phyloP scores from a whole-genome alignment of 1,140 invertebrate species.

The Galleria mellonella region DNA sequence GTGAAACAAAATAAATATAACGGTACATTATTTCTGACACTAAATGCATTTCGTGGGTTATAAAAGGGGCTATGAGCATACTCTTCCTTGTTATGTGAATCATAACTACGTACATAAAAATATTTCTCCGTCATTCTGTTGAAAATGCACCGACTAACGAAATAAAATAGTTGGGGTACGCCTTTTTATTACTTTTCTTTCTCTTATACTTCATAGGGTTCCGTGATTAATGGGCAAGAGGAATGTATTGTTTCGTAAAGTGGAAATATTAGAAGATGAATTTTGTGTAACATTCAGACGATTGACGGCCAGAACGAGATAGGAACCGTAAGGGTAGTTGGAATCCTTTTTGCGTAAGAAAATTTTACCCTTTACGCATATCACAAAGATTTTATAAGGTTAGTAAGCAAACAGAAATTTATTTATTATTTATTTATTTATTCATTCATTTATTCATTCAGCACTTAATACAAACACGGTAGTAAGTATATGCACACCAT shows the following conservation, averaged over 20 bases:
- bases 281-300: background rate
- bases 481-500: no score
- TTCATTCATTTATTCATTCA: no score
- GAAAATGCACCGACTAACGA: constrained; percentile 1
- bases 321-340: no score
- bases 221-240: no score
- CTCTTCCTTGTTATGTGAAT: no score
- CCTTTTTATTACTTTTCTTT: constrained; percentile 1
- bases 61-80: background rate
- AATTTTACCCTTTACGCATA: no score
- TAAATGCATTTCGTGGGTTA: constrained; percentile 1
- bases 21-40: background rate
- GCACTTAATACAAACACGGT: no score
- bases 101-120: background rate
- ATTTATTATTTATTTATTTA: no score
- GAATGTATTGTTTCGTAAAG: background rate
- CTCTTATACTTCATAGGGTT: background rate
- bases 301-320: no score
- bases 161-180: background rate
- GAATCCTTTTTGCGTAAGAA: no score
- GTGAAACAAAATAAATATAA: background rate
- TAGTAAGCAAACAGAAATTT: no score
- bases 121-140: background rate
- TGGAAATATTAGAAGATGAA: background rate
- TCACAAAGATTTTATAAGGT: no score